phyloP scores from a whole-genome alignment of 2,113 vertebrate species.

The Peucedramus taeniatus region DNA sequence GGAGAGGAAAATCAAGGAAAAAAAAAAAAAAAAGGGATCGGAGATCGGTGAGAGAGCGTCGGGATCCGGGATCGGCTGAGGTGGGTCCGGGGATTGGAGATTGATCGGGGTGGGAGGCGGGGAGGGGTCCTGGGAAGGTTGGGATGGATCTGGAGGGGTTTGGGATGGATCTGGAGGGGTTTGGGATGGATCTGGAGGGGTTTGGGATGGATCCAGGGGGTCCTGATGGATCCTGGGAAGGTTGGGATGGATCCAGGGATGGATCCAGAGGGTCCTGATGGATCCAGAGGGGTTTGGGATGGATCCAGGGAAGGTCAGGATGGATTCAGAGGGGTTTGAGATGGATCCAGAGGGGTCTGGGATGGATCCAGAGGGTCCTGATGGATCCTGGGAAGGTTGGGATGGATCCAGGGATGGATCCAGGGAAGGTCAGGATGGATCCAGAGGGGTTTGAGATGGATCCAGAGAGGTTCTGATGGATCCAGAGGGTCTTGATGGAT shows the following conservation, averaged over 20 bases:
- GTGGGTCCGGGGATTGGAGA: not conserved
- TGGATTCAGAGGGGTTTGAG: not conserved
- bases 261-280: fast-evolving
- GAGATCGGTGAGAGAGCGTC: not conserved
- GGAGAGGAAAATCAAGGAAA: not conserved
- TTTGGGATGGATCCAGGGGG: no score
- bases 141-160: no score
- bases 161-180: not conserved
- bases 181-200: not conserved
- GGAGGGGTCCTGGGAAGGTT: no score
- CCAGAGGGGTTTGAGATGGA: not conserved
- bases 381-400: not conserved
- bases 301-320: not conserved
- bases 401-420: not conserved
- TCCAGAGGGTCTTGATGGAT: no score
- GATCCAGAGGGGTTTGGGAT: no score
- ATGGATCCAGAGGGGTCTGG: not conserved
- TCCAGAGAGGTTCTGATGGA: not conserved
- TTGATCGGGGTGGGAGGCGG: no score
- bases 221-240: not conserved
- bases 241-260: not conserved
- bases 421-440: not conserved
- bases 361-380: no score
- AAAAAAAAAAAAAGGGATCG: not conserved
- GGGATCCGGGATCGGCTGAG: not conserved